phyloP scores from a whole-genome alignment of 2,888 invertebrate species.

The Pyrochroa serraticornis region DNA sequence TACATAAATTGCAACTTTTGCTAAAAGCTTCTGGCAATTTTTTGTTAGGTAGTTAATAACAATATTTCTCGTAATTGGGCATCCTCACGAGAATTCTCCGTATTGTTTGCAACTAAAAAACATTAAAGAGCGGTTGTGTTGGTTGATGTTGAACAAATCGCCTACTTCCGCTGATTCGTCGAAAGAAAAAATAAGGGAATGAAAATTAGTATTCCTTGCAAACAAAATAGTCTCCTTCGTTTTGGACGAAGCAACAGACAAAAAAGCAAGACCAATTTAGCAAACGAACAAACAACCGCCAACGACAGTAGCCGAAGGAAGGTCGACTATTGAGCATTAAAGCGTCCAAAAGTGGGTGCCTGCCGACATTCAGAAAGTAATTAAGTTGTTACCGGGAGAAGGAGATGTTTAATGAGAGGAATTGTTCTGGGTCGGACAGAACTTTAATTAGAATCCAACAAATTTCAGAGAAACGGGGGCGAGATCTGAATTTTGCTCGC shows the following conservation, averaged over 20 bases:
- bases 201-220: no score
- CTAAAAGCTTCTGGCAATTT: no score
- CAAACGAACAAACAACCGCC: not conserved
- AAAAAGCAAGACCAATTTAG: not conserved
- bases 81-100: no score
- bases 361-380: conserved; percentile 41
- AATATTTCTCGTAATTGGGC: no score
- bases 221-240: no score
- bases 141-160: no score
- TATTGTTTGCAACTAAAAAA: no score
- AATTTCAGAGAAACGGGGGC: conserved; percentile 32
- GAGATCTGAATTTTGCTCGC: conserved; percentile 21
- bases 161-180: no score
- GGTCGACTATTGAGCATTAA: not conserved
- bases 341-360: conserved; percentile 17
- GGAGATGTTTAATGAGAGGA: conserved; percentile 46
- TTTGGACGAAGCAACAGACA: not conserved
- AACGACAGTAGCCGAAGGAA: not conserved
- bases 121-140: no score
- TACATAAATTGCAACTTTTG: no score
- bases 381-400: conserved; percentile 46
- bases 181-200: no score
- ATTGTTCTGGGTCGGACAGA: conserved; percentile 50
- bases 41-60: no score
- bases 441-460: conserved; percentile 46